phyloP scores from a whole-genome alignment of 2,797 vertebrate species.

The Scolopax bukidnonensis region DNA sequence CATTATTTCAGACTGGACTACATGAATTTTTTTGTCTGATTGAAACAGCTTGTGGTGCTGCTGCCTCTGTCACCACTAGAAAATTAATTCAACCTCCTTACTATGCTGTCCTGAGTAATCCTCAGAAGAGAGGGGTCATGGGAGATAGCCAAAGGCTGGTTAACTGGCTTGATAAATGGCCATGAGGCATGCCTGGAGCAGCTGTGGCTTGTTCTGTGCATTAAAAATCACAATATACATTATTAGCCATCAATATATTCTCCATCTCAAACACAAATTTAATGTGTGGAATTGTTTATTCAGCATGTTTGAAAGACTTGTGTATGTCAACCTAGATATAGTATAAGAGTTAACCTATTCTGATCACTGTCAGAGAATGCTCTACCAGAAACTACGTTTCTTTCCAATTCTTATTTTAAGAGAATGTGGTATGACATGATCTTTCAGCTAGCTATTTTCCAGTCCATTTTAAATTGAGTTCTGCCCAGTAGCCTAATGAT shows the following conservation, averaged over 20 bases:
- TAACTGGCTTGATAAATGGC: neutral
- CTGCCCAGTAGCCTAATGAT: neutral
- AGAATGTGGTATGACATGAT: neutral
- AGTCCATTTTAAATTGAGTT: neutral
- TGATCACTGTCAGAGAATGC: neutral
- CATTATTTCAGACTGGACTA: neutral
- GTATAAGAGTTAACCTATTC: neutral
- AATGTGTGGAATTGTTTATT: neutral
- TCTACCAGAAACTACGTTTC: fast-evolving
- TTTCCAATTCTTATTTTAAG: neutral
- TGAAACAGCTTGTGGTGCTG: neutral
- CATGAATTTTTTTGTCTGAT: neutral
- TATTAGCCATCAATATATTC: neutral
- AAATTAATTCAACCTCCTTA: neutral
- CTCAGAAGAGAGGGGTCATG: neutral
- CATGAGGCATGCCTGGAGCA: neutral
- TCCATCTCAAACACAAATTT: neutral
- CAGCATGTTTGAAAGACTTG: neutral
- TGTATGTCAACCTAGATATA: neutral
- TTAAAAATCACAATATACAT: neutral
- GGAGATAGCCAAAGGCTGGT: neutral
- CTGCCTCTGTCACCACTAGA: neutral
- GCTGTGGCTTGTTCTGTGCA: neutral
- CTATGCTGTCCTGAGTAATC: neutral
- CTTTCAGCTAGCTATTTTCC: neutral